A percentile compares a stretch with the other conserved stretches of the same genome.
Evolutionary conservation across 2,113 vertebrate species (phyloP).

Genomic region (Notothenia rossii): DNA sequence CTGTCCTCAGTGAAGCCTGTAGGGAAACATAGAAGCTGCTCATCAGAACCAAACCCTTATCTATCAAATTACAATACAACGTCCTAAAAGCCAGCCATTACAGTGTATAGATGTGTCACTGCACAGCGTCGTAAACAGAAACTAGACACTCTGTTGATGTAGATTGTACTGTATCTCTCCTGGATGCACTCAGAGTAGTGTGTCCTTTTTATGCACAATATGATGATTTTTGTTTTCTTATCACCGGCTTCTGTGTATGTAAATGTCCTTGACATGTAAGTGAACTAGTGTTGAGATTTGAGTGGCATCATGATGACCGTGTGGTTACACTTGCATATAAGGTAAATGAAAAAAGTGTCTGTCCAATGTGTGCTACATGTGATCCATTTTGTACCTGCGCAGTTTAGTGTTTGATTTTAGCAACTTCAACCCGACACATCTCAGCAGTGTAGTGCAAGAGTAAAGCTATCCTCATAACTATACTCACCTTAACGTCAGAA

Average conservation of each 20-base stretch:
- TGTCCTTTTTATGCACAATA: slow-evolving; percentile 76
- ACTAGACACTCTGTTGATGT: slow-evolving; percentile 62
- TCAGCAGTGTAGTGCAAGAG: slow-evolving; percentile 57
- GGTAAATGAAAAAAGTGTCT: slow-evolving; percentile 16
- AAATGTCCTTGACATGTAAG: slow-evolving; percentile 33
- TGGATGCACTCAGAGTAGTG: slow-evolving; percentile 73
- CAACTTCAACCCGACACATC: slow-evolving; percentile 20
- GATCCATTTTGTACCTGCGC: slow-evolving; percentile 45
- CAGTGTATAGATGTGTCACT: slow-evolving; percentile 66
- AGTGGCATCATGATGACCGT: slow-evolving; percentile 28
- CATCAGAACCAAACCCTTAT: slow-evolving; percentile 34
- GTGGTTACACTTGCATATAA: slow-evolving; percentile 43
- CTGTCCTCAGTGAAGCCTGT: slow-evolving; percentile 81
- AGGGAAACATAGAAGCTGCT: slow-evolving; percentile 54
- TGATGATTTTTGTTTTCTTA: slow-evolving; percentile 61
- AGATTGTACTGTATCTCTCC: slow-evolving; percentile 68
- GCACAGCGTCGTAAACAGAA: slow-evolving; percentile 71
- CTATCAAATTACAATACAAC: slow-evolving; percentile 49
- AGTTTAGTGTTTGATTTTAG: slow-evolving; percentile 21
- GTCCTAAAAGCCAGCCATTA: slow-evolving; percentile 71
- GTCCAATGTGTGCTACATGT: slow-evolving; percentile 34
- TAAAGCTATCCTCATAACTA: slow-evolving; percentile 37
- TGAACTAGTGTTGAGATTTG: slow-evolving; percentile 42
- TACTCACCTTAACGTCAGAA: slow-evolving; percentile 18
- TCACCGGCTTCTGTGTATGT: slow-evolving; percentile 69